Percentiles rank a stretch among this genome's conserved stretches.
These are phyloP conservation scores for Sardina pilchardus DNA, from an alignment of 2,113 vertebrate genomes.

Conservation along the genomic window DNA sequence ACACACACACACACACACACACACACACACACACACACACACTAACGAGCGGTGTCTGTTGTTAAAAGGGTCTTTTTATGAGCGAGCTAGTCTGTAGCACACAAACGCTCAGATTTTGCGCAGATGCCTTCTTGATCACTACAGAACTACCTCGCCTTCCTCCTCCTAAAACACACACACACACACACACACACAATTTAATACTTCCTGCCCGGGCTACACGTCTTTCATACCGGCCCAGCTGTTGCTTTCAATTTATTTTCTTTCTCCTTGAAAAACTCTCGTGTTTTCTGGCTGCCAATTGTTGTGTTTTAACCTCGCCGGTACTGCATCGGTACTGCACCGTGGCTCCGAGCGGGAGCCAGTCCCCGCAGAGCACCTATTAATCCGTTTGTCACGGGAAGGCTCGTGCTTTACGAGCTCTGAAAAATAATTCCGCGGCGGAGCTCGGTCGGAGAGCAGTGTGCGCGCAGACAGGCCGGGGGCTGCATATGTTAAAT, in stretches of 20 bases:
- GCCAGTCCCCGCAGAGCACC: conserved; percentile 22
- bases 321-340: background rate
- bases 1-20: conserved; percentile 20
- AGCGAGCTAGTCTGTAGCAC: conserved; percentile 41
- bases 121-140: conserved; percentile 28
- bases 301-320: conserved; percentile 45
- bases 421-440: conserved; percentile 55
- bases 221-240: conserved; percentile 28
- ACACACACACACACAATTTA: too few relatives aligned
- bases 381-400: conserved; percentile 54
- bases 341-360: background rate
- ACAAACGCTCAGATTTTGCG: conserved; percentile 33
- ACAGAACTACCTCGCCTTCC: conserved; percentile 8
- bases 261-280: conserved; percentile 28
- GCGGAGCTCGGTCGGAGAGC: conserved; percentile 26
- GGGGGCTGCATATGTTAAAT: conserved; percentile 57
- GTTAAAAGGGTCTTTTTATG: conserved; percentile 56
- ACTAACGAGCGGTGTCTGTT: conserved; percentile 54
- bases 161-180: conserved; percentile 45
- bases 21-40: conserved; percentile 16
- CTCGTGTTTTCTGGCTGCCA: conserved; percentile 34
- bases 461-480: conserved; percentile 43
- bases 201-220: conserved; percentile 49
- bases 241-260: conserved; percentile 38
- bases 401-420: conserved; percentile 53